phyloP scores from a whole-genome alignment of 2,113 vertebrate species.

The Salvelinus alpinus region DNA sequence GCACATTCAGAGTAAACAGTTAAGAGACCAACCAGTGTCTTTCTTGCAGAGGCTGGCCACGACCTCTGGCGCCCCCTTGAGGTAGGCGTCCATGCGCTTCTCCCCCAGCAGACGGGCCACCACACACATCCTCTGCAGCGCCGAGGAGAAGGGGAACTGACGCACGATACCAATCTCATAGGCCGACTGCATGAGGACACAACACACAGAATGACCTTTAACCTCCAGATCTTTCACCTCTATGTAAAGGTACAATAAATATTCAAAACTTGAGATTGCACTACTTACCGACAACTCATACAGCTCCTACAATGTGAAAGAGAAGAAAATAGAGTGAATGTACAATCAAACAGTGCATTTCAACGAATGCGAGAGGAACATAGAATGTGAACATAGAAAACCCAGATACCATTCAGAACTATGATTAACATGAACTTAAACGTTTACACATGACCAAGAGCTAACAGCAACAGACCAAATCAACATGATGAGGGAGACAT shows the following conservation, averaged over 20 bases:
- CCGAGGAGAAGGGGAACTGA: constrained; percentile 96
- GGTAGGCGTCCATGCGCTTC: constrained; percentile 93
- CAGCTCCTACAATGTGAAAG: constrained; percentile 81
- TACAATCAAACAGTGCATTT: neutral
- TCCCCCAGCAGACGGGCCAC: constrained; percentile 86
- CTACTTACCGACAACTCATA: constrained; percentile 89
- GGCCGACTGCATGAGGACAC: constrained; percentile 68
- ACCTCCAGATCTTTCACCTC: neutral
- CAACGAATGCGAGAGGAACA: no score
- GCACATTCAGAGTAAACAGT: neutral
- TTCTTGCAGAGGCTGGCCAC: constrained; percentile 88
- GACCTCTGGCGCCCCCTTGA: constrained; percentile 94
- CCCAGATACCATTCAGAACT: no score
- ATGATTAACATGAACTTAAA: no score
- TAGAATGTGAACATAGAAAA: no score
- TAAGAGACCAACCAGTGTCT: constrained; percentile 79
- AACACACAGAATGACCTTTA: neutral
- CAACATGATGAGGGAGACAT: no score
- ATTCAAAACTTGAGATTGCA: neutral
- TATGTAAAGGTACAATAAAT: neutral
- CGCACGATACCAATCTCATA: constrained; percentile 96
- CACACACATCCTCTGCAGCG: constrained; percentile 91
- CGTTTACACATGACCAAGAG: neutral
- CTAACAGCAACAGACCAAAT: no score
- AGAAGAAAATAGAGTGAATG: neutral